A percentile compares a stretch with the other conserved stretches of the same genome.
These are phyloP conservation scores for Nothocercus nigrocapillus DNA, from an alignment of 2,113 vertebrate genomes.

Conservation along the genomic window DNA sequence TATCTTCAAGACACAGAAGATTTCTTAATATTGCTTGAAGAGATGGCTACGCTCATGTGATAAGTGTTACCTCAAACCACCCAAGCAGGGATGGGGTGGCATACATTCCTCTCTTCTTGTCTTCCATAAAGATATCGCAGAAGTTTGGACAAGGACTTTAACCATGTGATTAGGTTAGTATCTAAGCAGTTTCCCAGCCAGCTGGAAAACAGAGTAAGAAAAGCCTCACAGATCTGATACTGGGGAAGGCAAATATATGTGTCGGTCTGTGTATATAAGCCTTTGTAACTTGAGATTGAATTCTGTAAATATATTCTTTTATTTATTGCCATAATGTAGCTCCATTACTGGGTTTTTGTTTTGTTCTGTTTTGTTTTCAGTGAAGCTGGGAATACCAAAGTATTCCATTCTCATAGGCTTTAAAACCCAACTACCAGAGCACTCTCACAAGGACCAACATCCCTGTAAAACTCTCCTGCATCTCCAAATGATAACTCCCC, in stretches of 20 bases:
- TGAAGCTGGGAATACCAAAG: not conserved
- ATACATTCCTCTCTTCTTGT: not conserved
- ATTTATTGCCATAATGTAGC: not conserved
- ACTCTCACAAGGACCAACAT: not conserved
- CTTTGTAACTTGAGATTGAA: not conserved
- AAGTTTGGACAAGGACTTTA: not conserved
- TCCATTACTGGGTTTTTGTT: not conserved
- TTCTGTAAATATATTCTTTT: not conserved
- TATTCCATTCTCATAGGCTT: not conserved
- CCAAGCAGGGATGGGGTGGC: not conserved
- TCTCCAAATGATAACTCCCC: not conserved
- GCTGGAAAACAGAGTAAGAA: not conserved
- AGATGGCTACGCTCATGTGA: not conserved
- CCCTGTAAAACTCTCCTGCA: not conserved
- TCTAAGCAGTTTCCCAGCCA: not conserved
- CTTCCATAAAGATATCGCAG: not conserved
- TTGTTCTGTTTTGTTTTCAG: not conserved
- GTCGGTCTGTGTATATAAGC: not conserved
- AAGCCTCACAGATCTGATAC: not conserved
- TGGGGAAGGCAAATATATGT: not conserved
- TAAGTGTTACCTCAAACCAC: not conserved
- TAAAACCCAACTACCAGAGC: not conserved
- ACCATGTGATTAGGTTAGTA: not conserved
- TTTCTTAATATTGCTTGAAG: not conserved
- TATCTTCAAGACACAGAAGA: not conserved